Base-by-base conservation (phyloP, 37 sponge, comb jelly and placozoan species). In the Cliona cf. orientalis region DNA sequence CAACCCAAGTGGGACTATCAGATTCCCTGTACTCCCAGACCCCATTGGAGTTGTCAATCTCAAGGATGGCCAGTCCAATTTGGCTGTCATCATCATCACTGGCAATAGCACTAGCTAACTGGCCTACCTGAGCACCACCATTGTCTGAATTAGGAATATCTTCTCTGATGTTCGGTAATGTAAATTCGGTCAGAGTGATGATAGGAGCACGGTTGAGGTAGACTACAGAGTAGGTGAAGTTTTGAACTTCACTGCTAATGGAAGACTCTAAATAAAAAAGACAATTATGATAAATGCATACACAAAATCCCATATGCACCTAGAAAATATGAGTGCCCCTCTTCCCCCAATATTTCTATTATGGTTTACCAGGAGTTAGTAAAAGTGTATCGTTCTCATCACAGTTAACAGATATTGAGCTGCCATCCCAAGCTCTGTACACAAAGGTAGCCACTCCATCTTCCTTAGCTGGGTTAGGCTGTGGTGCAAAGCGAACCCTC, bases 381-480 rank as follows among this genome's bases (percentile, higher is more conserved):
- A 43, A 57, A 25, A 68, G 9, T 41, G 66, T 22, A 28, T 33
- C 66, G 39, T 49, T 62, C n/a, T n/a, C n/a, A n/a, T n/a, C n/a
- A n/a, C n/a, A n/a, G n/a, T n/a, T 22, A 22, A 67, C 44, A 22
- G 3, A 34, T 21, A 6, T 3, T 0, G 71, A 61, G 36, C 61
- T 71, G 6, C 91, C 91, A 78, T 91, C 91, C 91, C 91, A 91
- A 12, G 67, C 91, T 33, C 74, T 37, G 71, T 82, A 86, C 21
- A 2, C 31, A 5, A 91, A 6, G 25, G 66, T 44, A 29, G 79
- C 87, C 17, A 19, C 38, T 33, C 86, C 86, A 65, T 64, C 46
- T 17, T 11, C 9, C 40, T 62, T 74, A 21, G 42, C 26, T 0
- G 26, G 22, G 45, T 62, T 72, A 9, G 84, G 79, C 0, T 26